Base-by-base conservation (phyloP, 2,888 invertebrate genomes). In the Eucera pruinosa region DNA sequence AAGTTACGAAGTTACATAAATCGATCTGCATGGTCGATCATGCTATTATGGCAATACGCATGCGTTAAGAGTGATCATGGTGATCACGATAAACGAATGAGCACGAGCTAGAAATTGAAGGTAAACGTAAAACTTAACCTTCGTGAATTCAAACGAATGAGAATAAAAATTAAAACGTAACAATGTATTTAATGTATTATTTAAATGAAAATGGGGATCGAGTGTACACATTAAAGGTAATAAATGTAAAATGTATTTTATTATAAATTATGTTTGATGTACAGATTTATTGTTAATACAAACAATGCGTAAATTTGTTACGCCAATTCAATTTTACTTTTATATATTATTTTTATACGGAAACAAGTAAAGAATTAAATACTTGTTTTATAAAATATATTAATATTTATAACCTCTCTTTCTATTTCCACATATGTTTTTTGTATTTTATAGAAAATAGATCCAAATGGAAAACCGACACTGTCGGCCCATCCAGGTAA, bases 401-500 rank as follows among this genome's bases (percentile, higher is more conserved):
- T 41, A 7, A 23, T 27, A 43, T 25, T 23, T 39, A 13, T 36
- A 20, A 23, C 11, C 0, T 45, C 23, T 9, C 39, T 47, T n/a
- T 3, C 18, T 36, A 23, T 23, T 54, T 55, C 13, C 23, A 61
- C 43, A 4, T 20, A 23, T 45, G 0, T 18, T 30, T 58, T n/a
- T 33, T 58, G n/a, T n/a, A 4, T 78, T 90, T 94, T 95, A 57
- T 93, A 98, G 97, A 96, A 96, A 92, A 93, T 95, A 47, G 96
- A 96, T 89, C 96, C 96, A 0, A 91, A 93, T 86, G 97, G 97
- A 43, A 95, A 95, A 69, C 97, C 97, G 0, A 98, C 98, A 0
- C 89, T 96, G 65, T 97, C 97, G 0, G 98, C 98, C 4, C 98
- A 98, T 94, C 98, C 97, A 89, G 96, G 95, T 95, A 91, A 89